Conservation (phyloP, 2,888 invertebrate genomes). For the Aquatica leii region DNA sequence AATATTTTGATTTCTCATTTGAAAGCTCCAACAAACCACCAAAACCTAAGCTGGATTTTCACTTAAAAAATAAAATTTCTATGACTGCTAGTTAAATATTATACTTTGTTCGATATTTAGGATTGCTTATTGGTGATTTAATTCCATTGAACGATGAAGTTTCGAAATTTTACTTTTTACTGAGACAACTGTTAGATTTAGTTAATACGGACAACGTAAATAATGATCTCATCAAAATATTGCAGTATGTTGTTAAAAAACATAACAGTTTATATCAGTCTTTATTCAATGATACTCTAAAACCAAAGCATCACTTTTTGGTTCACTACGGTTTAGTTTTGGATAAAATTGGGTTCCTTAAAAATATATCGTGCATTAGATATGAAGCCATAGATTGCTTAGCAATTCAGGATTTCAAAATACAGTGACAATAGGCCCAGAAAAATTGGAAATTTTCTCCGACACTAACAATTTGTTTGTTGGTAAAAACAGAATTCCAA, state of each 20-base stretch:
- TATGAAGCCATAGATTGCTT: too few relatives aligned
- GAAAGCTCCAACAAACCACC: background rate
- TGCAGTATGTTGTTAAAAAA: slow-evolving; percentile 23
- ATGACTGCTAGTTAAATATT: slow-evolving; percentile 31
- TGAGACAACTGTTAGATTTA: slow-evolving; percentile 12
- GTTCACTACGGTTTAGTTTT: too few relatives aligned
- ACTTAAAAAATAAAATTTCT: too few relatives aligned
- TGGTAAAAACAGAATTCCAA: too few relatives aligned
- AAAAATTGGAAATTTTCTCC: too few relatives aligned
- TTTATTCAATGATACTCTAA: slow-evolving; percentile 16
- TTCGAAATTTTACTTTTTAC: slow-evolving; percentile 17
- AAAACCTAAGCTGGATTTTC: too few relatives aligned
- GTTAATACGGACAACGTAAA: background rate
- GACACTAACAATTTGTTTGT: too few relatives aligned
- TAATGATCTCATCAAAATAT: background rate
- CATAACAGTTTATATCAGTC: slow-evolving; percentile 18
- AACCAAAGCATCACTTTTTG: slow-evolving; percentile 35
- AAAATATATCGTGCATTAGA: too few relatives aligned
- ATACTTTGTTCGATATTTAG: slow-evolving; percentile 12
- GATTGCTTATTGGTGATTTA: slow-evolving; percentile 29
- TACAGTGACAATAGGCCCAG: too few relatives aligned
- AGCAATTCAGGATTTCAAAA: too few relatives aligned
- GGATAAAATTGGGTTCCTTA: too few relatives aligned
- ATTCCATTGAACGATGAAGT: slow-evolving; percentile 24
- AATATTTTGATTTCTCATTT: background rate